Evolutionary conservation across 2,113 vertebrate genomes (phyloP).

Genomic region (Corythornis madagascariensis): DNA sequence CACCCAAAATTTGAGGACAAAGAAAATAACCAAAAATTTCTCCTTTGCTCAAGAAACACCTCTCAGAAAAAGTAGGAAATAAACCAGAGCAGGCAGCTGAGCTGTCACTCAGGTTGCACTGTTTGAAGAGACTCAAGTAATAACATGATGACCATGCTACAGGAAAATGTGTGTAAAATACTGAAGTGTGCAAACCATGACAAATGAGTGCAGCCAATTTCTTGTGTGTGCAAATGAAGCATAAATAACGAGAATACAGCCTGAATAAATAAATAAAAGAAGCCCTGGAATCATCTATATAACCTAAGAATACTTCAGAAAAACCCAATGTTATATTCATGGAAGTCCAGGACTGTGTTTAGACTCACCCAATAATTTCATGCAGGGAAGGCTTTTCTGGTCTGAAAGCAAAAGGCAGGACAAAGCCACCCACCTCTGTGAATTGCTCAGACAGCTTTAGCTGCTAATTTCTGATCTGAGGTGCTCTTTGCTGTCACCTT

Average conservation of each 20-base stretch:
- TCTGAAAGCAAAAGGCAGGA: not conserved
- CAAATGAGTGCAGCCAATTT: not conserved
- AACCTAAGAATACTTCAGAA: not conserved
- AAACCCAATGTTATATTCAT: not conserved
- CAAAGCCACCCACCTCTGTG: not conserved
- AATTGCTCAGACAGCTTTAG: constrained; percentile 7
- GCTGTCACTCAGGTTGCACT: not conserved
- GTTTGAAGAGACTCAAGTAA: not conserved
- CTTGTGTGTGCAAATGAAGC: not conserved
- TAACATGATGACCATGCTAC: not conserved
- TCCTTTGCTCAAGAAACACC: not conserved
- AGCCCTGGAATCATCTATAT: not conserved
- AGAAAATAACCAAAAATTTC: not conserved
- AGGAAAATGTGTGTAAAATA: not conserved
- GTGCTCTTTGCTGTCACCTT: not conserved
- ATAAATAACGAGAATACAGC: not conserved
- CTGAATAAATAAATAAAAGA: not conserved
- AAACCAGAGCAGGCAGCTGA: not conserved
- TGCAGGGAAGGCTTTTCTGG: not conserved
- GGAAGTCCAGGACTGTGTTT: not conserved
- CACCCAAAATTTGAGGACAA: not conserved
- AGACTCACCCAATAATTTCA: not conserved
- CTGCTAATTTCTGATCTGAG: constrained; percentile 51
- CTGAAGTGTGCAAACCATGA: not conserved
- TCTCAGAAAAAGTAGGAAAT: not conserved